Evolutionary conservation across 2,888 invertebrate species (phyloP), one percentile per base, ranked within the genome.

Genomic region (Arge pagana): DNA sequence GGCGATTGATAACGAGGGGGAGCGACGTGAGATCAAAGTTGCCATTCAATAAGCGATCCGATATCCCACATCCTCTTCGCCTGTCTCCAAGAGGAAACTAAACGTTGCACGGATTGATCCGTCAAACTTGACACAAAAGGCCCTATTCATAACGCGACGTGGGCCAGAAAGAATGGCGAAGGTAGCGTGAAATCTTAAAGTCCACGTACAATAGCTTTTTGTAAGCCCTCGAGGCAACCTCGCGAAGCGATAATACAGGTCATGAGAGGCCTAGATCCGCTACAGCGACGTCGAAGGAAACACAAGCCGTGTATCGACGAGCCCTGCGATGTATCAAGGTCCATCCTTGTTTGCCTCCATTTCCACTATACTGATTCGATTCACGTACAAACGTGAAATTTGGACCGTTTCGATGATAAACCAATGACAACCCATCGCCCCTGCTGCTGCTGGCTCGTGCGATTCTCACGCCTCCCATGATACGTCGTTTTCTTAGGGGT

Each of bases 141-240:
- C 40, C 26, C 58, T 45, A 67, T 65, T 68, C 62, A 51, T 45
- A 26, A 28, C 35, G 40, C 35, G 36, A 33, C 39, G 21, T 26
- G 43, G 50, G 35, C 3, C 45, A 19, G 35, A 51, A 51, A 51
- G 43, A 51, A 51, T 39, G 37, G 24, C 45, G 33, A 28, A 43
- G 30, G 41, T 43, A 53, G 56, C 55, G 58, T 56, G 64, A 63
- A 66, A 66, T 66, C 65, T 70, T 64, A 58, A 61, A 63, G 64
- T 59, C 59, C 53, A 57, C 57, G 54, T 58, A 66, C 67, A 70
- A 70, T 67, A 52, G 65, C 62, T 65, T 66, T 66, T 62, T 58
- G 62, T 64, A 55, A 65, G 59, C 57, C 60, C 58, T 59, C 54
- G 56, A 48, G 52, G 56, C 53, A 21, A 54, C 52, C 56, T 49